Percentiles rank a stretch among this genome's conserved stretches.
These are phyloP conservation scores for Phyto melanocephala DNA, from an alignment of 2,888 invertebrate species.

Conservation along the genomic window DNA sequence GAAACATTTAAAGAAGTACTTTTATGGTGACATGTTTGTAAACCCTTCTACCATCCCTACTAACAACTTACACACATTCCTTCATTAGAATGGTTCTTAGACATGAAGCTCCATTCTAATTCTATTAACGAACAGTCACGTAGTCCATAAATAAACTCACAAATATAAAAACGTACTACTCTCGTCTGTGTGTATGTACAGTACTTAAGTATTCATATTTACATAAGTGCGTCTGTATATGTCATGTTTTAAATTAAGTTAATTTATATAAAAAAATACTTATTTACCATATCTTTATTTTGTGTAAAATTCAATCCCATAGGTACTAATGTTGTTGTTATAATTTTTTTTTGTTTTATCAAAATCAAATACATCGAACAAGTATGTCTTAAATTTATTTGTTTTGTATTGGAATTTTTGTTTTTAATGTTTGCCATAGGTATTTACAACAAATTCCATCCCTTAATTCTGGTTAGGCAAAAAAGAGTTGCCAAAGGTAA, in stretches of 20 bases:
- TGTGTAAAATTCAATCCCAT: neutral
- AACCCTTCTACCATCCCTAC: too few species aligned
- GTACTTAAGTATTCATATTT: neutral
- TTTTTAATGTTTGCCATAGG: neutral
- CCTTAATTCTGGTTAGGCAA: slow-evolving; percentile 14
- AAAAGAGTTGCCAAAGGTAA: slow-evolving; percentile 11
- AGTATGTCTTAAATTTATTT: neutral
- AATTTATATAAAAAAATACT: slow-evolving; percentile 2
- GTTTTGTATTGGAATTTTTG: slow-evolving; percentile 6
- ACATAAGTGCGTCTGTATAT: neutral
- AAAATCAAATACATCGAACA: slow-evolving; percentile 7
- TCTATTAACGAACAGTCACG: slow-evolving; percentile 46
- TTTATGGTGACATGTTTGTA: too few species aligned
- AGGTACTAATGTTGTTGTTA: neutral
- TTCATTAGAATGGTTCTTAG: neutral
- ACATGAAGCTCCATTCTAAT: slow-evolving; percentile 2
- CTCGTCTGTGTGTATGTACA: neutral
- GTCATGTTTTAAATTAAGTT: neutral
- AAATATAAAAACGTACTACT: neutral
- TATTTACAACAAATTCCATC: neutral
- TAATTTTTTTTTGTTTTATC: neutral
- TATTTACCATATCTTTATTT: slow-evolving; percentile 22
- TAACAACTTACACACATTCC: neutral
- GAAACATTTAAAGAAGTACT: too few species aligned
- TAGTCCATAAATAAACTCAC: slow-evolving; percentile 17